A percentile compares a stretch with the other conserved stretches of the same genome.
These are phyloP conservation scores for Sphaerophoria taeniata DNA, from an alignment of 2,888 invertebrate genomes.

Conservation along the genomic window DNA sequence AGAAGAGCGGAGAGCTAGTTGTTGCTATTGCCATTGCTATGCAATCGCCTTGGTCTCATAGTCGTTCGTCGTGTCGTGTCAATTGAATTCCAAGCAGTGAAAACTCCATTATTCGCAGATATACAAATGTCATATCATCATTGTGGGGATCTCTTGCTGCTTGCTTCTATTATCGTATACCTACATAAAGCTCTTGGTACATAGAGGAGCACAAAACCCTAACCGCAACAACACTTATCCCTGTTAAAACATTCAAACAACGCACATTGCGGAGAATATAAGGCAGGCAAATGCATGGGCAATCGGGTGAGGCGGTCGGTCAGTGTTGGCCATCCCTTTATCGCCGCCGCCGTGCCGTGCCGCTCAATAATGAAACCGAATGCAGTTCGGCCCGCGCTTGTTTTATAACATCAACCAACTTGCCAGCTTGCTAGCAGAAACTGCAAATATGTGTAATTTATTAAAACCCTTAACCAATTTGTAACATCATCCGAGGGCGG, in stretches of 20 bases:
- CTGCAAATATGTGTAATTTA: slow-evolving; percentile 71
- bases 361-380: not conserved
- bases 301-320: not conserved
- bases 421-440: slow-evolving; percentile 24
- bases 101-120: slow-evolving; percentile 59
- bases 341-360: no score
- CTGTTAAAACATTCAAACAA: slow-evolving; percentile 53
- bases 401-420: slow-evolving; percentile 48
- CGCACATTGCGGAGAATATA: not conserved
- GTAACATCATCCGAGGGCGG: slow-evolving; percentile 69
- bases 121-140: slow-evolving; percentile 42
- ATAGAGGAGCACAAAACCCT: not conserved
- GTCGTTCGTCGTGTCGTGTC: slow-evolving; percentile 46
- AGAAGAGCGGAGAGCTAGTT: not conserved
- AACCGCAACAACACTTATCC: slow-evolving; percentile 59
- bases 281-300: not conserved
- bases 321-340: not conserved
- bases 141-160: not conserved
- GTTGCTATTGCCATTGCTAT: not conserved
- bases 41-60: not conserved
- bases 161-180: not conserved
- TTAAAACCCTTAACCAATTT: slow-evolving; percentile 74
- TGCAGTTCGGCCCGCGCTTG: slow-evolving; percentile 21
- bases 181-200: not conserved
- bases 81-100: slow-evolving; percentile 61